Evolutionary conservation across 1,140 invertebrate genomes (phyloP).

Genomic region (Drosophila nigromelanica): DNA sequence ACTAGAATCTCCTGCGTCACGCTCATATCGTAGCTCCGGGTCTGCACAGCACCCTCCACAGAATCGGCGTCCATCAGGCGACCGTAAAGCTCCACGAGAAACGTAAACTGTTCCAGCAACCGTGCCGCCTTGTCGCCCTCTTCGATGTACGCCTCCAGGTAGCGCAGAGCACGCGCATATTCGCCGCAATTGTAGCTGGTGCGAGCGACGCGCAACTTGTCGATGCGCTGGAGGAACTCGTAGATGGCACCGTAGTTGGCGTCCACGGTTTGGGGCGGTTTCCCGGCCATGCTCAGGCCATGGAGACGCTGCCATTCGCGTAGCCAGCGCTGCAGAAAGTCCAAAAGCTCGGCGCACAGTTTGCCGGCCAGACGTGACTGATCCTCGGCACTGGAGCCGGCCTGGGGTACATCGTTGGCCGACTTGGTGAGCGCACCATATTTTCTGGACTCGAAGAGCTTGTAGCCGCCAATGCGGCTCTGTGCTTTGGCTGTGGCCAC

Average conservation of each 20-base stretch:
- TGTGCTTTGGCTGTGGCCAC: neutral
- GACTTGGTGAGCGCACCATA: conserved; percentile 43
- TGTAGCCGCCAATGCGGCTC: conserved; percentile 24
- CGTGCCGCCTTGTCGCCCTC: conserved; percentile 84
- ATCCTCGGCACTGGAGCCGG: conserved; percentile 42
- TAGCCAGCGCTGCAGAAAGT: conserved; percentile 90
- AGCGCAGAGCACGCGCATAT: conserved; percentile 89
- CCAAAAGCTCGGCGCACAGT: conserved; percentile 88
- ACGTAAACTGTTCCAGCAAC: conserved; percentile 86
- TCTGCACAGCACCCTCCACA: conserved; percentile 88
- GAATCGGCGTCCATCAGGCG: conserved; percentile 91
- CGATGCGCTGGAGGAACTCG: conserved; percentile 86
- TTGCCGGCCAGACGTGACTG: conserved; percentile 84
- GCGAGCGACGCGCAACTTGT: conserved; percentile 88
- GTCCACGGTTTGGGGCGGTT: conserved; percentile 59
- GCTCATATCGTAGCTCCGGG: conserved; percentile 88
- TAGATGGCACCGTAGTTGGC: conserved; percentile 81
- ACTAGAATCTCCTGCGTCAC: conserved; percentile 89
- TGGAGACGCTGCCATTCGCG: conserved; percentile 86
- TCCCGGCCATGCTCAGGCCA: conserved; percentile 53
- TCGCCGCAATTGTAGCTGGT: conserved; percentile 90
- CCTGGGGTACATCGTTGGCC: neutral
- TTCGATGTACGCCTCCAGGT: conserved; percentile 89
- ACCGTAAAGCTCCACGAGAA: conserved; percentile 90
- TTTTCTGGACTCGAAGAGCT: conserved; percentile 57